A percentile compares a stretch with the other conserved stretches of the same genome.
Evolutionary conservation across 2,888 invertebrate species (phyloP).

Genomic region (Tipula confusa): DNA sequence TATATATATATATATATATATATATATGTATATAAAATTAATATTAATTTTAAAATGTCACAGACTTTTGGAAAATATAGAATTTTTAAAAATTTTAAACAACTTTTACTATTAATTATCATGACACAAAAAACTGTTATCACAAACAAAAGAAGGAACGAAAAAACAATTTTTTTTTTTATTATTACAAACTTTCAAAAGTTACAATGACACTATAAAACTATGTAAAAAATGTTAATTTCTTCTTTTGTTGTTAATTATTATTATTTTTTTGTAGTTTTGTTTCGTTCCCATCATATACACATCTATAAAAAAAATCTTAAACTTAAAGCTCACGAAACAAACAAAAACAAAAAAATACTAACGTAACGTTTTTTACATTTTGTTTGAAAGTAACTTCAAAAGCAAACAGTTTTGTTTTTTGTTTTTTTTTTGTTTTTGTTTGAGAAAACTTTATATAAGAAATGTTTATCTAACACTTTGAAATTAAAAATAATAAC

Average conservation of each 20-base stretch:
- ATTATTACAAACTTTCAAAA: neutral
- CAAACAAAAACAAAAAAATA: too few relatives aligned
- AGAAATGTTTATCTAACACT: neutral
- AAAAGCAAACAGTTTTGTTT: neutral
- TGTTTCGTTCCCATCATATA: neutral
- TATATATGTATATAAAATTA: too few relatives aligned
- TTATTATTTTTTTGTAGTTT: neutral
- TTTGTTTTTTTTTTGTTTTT: neutral
- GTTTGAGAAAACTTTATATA: neutral
- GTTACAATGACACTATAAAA: neutral
- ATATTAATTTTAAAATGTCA: slow-evolving; percentile 12
- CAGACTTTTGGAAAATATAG: neutral
- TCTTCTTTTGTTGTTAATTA: neutral
- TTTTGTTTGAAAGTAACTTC: neutral
- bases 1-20: too few relatives aligned
- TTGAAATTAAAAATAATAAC: neutral
- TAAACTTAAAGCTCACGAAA: neutral
- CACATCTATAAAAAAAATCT: neutral
- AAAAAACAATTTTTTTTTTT: neutral
- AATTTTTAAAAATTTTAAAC: neutral
- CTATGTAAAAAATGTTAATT: neutral
- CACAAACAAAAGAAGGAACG: neutral
- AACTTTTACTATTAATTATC: slow-evolving; percentile 25
- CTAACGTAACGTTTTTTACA: neutral
- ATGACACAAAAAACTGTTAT: neutral